Base-by-base conservation (phyloP, 2,113 vertebrate species). In the Cynoglossus semilaevis region DNA sequence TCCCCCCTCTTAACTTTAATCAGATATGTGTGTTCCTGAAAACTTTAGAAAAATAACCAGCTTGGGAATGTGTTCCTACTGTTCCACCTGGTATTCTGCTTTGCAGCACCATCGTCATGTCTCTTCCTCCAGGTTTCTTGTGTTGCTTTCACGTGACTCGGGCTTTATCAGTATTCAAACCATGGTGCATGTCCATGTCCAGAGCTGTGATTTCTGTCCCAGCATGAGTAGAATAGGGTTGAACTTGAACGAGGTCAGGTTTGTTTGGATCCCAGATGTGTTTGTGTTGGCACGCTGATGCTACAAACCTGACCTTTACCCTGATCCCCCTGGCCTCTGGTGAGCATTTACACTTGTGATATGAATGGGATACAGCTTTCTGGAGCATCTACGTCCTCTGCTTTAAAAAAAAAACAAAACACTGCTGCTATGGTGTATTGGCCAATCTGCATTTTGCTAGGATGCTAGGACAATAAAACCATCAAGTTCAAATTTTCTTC, bases 31-130 rank as follows among this genome's bases (percentile, higher is more conserved):
- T 69, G 43, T 72, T 73, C 41, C 59, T 52, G 58, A 44, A 46
- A 44, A 42, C 19, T 59, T 67, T 18, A 44, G 54, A 8, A 13
- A 67, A 70, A 68, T 15, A 63, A 52, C 67, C 22, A 48, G 74
- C 82, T 83, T 86, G 70, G 81, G 82, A 43, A 88, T 52, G 46
- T 64, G 70, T 76, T 65, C 43, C 46, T 58, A 47, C 69, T 74
- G 49, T 72, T 63, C 59, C 71, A 77, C 51, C 73, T 70, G 72
- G 67, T 36, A 63, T 41, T 79, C 78, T 84, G 81, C 67, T 84
- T 71, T 79, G 58, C 61, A 71, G 37, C 55, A 29, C 76, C 49
- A 45, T 71, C 62, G 51, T 59, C 56, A 65, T 50, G 52, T 71
- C 51, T 82, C 42, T 11, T 74, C 51, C 76, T 54, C 38, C 70